phyloP scores from a whole-genome alignment of 2,888 invertebrate genomes.

The Amorpha juglandis region DNA sequence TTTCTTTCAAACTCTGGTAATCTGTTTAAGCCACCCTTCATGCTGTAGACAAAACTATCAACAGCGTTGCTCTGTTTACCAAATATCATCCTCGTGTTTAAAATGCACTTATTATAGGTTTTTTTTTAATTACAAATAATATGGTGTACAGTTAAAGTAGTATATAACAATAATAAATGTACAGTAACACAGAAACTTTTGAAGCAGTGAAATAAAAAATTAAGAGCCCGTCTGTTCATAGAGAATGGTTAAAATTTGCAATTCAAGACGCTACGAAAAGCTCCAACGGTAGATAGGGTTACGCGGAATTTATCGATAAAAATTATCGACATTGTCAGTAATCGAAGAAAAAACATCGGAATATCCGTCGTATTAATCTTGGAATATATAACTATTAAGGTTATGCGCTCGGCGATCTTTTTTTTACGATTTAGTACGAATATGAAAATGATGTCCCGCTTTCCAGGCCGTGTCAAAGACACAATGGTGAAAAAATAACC shows the following conservation, averaged over 20 bases:
- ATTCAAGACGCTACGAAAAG: constrained; percentile 57
- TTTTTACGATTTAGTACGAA: too few species aligned
- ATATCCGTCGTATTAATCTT: background rate
- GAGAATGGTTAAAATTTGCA: constrained; percentile 59
- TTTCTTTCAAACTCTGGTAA: too few species aligned
- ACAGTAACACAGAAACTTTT: constrained; percentile 6
- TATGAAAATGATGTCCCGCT: too few species aligned
- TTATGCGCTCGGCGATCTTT: too few species aligned
- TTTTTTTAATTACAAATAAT: background rate
- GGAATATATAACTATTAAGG: too few species aligned
- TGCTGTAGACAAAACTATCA: too few species aligned
- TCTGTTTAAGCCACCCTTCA: too few species aligned
- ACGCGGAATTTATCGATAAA: background rate
- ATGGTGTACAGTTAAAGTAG: background rate
- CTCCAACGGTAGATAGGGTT: constrained; percentile 25
- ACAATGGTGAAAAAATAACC: too few species aligned
- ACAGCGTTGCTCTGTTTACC: background rate
- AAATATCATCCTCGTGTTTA: background rate
- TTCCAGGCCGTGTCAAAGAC: too few species aligned
- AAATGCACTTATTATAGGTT: background rate
- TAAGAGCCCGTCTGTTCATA: constrained; percentile 42
- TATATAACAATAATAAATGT: background rate
- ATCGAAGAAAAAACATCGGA: background rate
- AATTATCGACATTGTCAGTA: background rate
- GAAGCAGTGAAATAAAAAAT: constrained; percentile 35